phyloP scores from a whole-genome alignment of 2,113 vertebrate species.

The Marmota flaviventris region DNA sequence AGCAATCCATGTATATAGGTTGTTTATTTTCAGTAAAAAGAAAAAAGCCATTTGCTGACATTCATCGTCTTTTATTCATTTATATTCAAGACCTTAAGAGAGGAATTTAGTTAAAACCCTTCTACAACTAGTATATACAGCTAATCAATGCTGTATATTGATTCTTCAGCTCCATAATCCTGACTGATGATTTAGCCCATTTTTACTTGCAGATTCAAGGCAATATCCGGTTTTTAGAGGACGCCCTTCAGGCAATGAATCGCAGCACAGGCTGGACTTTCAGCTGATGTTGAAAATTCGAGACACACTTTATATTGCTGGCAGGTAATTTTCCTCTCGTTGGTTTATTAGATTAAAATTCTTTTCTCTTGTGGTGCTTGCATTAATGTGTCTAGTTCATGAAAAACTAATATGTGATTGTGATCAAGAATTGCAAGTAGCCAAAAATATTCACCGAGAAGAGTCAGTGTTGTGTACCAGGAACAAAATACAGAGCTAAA shows the following conservation, averaged over 20 bases:
- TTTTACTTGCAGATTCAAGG: slow-evolving; percentile 94
- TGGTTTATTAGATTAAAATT: slow-evolving; percentile 95
- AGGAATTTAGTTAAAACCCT: slow-evolving; percentile 92
- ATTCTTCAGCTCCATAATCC: slow-evolving; percentile 90
- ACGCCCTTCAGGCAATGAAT: slow-evolving; percentile 98
- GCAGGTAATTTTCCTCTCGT: slow-evolving; percentile 95
- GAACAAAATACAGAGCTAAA: slow-evolving; percentile 82
- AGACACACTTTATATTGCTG: slow-evolving; percentile 99
- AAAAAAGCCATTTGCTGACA: slow-evolving; percentile 86
- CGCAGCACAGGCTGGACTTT: slow-evolving; percentile 99
- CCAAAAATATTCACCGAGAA: slow-evolving; percentile 78
- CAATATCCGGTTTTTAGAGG: slow-evolving; percentile 99
- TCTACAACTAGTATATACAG: slow-evolving; percentile 91
- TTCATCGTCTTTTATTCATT: slow-evolving; percentile 88
- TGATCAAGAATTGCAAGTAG: slow-evolving; percentile 85
- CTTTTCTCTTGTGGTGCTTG: slow-evolving; percentile 87
- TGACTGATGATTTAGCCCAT: slow-evolving; percentile 90
- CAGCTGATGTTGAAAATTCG: slow-evolving; percentile 99
- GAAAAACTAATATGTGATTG: slow-evolving; percentile 87
- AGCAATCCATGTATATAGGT: slow-evolving; percentile 76
- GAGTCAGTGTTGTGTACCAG: slow-evolving; percentile 78
- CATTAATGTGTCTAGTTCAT: slow-evolving; percentile 87
- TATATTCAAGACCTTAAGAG: slow-evolving; percentile 90
- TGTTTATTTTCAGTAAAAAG: slow-evolving; percentile 65
- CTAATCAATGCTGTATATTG: slow-evolving; percentile 91